Evolutionary conservation across 2,888 invertebrate species (phyloP).

Genomic region (Harpalus rufipes): DNA sequence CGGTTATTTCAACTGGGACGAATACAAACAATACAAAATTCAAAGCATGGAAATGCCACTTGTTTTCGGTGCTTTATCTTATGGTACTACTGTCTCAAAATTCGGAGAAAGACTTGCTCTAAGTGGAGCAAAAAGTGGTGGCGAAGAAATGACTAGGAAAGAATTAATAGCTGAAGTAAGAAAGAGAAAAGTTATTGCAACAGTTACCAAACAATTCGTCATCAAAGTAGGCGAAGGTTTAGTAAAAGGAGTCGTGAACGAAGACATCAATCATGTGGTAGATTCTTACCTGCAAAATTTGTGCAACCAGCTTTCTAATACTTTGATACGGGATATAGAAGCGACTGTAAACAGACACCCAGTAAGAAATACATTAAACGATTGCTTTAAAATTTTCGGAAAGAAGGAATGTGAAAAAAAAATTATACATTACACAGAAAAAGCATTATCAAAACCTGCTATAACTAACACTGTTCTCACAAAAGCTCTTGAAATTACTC

Average conservation of each 20-base stretch:
- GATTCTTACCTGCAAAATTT: slow-evolving; percentile 65
- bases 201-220: slow-evolving; percentile 61
- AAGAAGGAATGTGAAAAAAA: slow-evolving; percentile 34
- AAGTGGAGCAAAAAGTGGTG: slow-evolving; percentile 35
- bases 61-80: slow-evolving; percentile 51
- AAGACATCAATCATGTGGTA: slow-evolving; percentile 59
- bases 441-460: slow-evolving; percentile 23
- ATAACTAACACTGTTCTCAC: not conserved
- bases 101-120: slow-evolving; percentile 66
- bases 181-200: slow-evolving; percentile 45
- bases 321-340: slow-evolving; percentile 53
- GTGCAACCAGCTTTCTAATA: slow-evolving; percentile 59
- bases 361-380: slow-evolving; percentile 25
- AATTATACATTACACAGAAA: slow-evolving; percentile 61
- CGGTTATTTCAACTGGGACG: slow-evolving; percentile 69
- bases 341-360: slow-evolving; percentile 27
- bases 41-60: slow-evolving; percentile 61
- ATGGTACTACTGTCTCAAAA: slow-evolving; percentile 59
- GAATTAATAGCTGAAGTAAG: slow-evolving; percentile 56
- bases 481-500: not conserved
- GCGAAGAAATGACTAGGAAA: slow-evolving; percentile 55
- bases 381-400: slow-evolving; percentile 53
- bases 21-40: slow-evolving; percentile 68
- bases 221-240: slow-evolving; percentile 64
- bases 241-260: slow-evolving; percentile 60